phyloP scores from a whole-genome alignment of 2,888 invertebrate genomes.

The Epinotia demarniana region DNA sequence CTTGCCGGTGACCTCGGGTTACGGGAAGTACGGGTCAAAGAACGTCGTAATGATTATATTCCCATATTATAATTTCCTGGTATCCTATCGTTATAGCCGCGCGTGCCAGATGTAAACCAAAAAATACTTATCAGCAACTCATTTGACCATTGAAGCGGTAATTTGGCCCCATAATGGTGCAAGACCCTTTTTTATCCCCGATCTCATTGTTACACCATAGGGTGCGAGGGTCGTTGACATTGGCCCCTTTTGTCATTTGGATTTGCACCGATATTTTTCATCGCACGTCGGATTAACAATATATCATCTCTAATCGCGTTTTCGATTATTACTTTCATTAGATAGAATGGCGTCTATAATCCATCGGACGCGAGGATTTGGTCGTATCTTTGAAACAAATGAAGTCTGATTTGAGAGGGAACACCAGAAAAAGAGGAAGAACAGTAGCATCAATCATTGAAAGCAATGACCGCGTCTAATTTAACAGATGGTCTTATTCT shows the following conservation, averaged over 20 bases:
- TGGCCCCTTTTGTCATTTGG: slow-evolving; percentile 73
- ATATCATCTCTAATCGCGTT: slow-evolving; percentile 70
- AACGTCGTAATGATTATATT: background rate
- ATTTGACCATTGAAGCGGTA: slow-evolving; percentile 72
- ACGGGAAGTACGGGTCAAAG: background rate
- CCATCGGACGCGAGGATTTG: slow-evolving; percentile 53
- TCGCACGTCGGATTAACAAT: slow-evolving; percentile 74
- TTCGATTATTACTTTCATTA: slow-evolving; percentile 55
- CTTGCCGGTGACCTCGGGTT: too few relatives aligned
- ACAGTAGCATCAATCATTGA: slow-evolving; percentile 1
- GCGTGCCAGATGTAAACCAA: slow-evolving; percentile 60
- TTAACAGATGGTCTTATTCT: slow-evolving; percentile 8
- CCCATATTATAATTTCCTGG: background rate
- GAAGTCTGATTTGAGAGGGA: slow-evolving; percentile 5
- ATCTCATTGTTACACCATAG: slow-evolving; percentile 76
- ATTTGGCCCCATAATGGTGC: slow-evolving; percentile 75
- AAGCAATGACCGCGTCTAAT: slow-evolving; percentile 26
- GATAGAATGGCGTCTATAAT: slow-evolving; percentile 53
- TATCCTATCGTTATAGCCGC: slow-evolving; percentile 53
- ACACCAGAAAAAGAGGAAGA: background rate
- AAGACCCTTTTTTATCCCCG: slow-evolving; percentile 75
- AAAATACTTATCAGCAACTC: slow-evolving; percentile 63
- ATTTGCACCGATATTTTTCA: slow-evolving; percentile 77
- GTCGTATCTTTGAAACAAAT: slow-evolving; percentile 52
- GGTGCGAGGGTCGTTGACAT: slow-evolving; percentile 81